phyloP scores from a whole-genome alignment of 2,888 invertebrate genomes.

The Platypus cylindrus region DNA sequence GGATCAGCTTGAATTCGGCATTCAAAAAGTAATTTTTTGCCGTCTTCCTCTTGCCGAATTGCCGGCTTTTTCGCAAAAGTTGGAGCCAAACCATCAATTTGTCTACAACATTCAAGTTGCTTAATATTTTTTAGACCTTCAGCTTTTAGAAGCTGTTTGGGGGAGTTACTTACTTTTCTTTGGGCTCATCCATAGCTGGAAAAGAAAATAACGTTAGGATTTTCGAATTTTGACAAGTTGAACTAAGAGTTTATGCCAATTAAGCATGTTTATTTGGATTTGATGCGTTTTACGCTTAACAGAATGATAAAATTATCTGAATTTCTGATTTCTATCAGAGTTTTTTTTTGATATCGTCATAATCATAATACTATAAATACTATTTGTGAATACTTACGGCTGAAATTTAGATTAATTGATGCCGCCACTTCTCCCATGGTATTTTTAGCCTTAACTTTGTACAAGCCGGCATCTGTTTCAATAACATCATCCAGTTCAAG shows the following conservation, averaged over 20 bases:
- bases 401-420: conserved; percentile 94
- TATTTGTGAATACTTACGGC: conserved; percentile 83
- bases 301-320: neutral
- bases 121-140: conserved; percentile 1
- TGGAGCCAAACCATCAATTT: conserved; percentile 95
- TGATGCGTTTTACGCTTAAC: too few species aligned
- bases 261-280: too few species aligned
- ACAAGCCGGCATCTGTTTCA: conserved; percentile 90
- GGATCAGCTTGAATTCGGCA: conserved; percentile 92
- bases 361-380: neutral
- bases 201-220: conserved; percentile 29
- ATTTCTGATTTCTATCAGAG: too few species aligned
- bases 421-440: conserved; percentile 95
- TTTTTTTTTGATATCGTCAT: too few species aligned
- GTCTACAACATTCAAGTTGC: conserved; percentile 48
- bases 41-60: conserved; percentile 94
- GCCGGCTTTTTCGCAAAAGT: conserved; percentile 96
- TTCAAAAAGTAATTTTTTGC: conserved; percentile 85
- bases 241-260: neutral
- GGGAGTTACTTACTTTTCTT: conserved; percentile 72
- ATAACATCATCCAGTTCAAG: conserved; percentile 91
- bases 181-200: conserved; percentile 90
- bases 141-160: conserved; percentile 1
- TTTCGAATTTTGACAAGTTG: neutral
- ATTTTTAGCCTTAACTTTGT: conserved; percentile 94